A percentile compares a stretch with the other conserved stretches of the same genome.
Conservation (phyloP, 2,113 vertebrate genomes). For the Sturnira hondurensis region DNA sequence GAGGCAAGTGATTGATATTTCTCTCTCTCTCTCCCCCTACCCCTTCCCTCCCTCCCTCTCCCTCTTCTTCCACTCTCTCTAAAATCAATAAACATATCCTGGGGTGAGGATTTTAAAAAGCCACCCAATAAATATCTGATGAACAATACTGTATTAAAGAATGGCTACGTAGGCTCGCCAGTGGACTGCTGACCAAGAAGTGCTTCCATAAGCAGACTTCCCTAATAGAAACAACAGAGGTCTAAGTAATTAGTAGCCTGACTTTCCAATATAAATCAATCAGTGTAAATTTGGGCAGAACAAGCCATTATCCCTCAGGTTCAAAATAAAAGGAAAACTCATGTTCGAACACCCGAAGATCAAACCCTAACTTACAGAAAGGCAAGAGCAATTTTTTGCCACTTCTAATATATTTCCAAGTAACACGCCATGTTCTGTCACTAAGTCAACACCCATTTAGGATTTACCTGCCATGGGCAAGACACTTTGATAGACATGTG, state of each 20-base stretch:
- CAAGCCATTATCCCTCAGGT: background rate
- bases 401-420: background rate
- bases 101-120: too few species aligned
- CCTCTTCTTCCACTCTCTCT: too few species aligned
- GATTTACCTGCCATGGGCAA: background rate
- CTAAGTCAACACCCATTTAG: background rate
- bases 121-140: background rate
- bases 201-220: background rate
- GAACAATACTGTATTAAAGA: background rate
- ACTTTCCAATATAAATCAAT: conserved; percentile 23
- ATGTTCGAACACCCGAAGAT: background rate
- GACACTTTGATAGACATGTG: background rate
- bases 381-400: background rate
- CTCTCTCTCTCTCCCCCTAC: too few species aligned
- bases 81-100: too few species aligned
- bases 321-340: conserved; percentile 28
- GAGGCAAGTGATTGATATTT: too few species aligned
- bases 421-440: background rate
- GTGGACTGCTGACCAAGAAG: background rate
- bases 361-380: background rate
- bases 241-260: background rate
- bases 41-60: too few species aligned
- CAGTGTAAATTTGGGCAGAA: background rate
- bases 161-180: background rate
- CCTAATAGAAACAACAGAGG: background rate